Percentiles rank a stretch among this genome's conserved stretches.
Conservation (phyloP, 2,113 vertebrate genomes). For the Megatriorchis doriae region DNA sequence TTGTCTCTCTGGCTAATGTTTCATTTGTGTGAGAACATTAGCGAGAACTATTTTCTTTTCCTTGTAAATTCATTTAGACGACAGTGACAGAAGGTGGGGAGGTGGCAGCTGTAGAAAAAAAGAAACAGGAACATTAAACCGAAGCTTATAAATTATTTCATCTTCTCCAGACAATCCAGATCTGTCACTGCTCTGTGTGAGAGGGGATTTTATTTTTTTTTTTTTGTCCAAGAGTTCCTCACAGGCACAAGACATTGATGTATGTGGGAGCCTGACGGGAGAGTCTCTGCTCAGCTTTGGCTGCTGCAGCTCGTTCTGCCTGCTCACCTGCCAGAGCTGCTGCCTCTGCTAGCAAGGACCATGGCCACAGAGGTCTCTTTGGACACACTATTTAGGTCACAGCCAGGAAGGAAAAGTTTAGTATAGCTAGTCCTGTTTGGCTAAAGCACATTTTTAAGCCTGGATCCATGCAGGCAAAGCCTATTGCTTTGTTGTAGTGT, state of each 20-base stretch:
- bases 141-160: conserved; percentile 61
- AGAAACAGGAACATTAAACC: conserved; percentile 4
- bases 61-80: conserved; percentile 42
- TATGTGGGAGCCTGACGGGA: not conserved
- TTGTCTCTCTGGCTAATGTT: conserved; percentile 42
- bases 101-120: conserved; percentile 1
- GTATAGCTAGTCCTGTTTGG: not conserved
- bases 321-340: not conserved
- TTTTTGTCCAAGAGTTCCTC: not conserved
- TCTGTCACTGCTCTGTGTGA: not conserved
- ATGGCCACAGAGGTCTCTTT: not conserved
- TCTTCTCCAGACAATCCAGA: conserved; percentile 50
- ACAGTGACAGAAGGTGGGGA: conserved; percentile 58
- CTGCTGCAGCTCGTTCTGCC: not conserved
- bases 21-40: conserved; percentile 60
- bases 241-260: not conserved
- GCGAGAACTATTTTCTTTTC: conserved; percentile 47
- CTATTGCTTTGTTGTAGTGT: not conserved
- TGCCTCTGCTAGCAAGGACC: not conserved
- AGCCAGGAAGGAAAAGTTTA: not conserved
- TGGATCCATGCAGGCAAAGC: not conserved
- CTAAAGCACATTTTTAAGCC: not conserved
- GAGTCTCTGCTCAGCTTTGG: not conserved
- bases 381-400: not conserved
- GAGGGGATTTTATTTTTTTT: not conserved